Evolutionary conservation across 2,113 vertebrate species (phyloP).

Genomic region (Rhynchomys soricoides): DNA sequence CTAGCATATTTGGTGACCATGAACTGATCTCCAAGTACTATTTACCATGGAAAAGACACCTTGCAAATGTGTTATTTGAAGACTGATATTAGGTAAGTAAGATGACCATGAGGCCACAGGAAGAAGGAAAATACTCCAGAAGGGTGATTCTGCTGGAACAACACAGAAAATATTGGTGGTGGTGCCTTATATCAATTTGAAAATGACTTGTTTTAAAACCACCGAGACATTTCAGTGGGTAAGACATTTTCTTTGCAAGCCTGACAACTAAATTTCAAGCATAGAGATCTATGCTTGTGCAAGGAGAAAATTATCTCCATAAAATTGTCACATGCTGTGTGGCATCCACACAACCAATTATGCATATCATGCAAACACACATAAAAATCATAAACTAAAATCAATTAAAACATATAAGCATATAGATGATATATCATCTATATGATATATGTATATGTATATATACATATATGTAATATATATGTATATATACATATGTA

Average conservation of each 20-base stretch:
- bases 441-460: too few relatives aligned
- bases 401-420: too few relatives aligned
- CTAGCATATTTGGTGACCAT: too few relatives aligned
- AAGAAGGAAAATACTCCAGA: too few relatives aligned
- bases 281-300: not conserved
- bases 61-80: too few relatives aligned
- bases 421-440: too few relatives aligned
- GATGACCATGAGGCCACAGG: too few relatives aligned
- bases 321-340: not conserved
- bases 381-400: not conserved
- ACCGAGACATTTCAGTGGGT: not conserved
- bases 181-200: not conserved
- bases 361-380: not conserved
- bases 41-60: too few relatives aligned
- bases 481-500: too few relatives aligned
- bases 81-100: too few relatives aligned
- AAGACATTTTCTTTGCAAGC: not conserved
- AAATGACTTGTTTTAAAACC: not conserved
- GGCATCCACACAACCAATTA: not conserved
- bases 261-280: not conserved
- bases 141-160: not conserved
- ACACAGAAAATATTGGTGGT: not conserved
- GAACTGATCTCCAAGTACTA: too few relatives aligned
- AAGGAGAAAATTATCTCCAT: not conserved
- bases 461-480: too few relatives aligned